Conservation (phyloP, 92 coral and sea anemone species). For the Muricea muricata region DNA sequence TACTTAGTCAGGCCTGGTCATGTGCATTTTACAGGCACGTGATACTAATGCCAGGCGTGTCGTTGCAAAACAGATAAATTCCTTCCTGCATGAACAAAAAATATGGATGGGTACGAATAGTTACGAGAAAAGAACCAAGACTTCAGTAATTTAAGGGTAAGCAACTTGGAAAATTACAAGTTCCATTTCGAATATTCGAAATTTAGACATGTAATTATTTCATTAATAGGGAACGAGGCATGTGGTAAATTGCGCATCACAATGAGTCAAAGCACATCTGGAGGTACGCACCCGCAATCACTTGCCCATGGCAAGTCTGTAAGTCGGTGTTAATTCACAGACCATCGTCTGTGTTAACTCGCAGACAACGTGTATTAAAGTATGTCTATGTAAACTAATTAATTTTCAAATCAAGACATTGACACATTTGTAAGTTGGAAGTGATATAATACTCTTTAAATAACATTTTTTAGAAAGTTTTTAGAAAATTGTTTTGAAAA, state of each 20-base stretch:
- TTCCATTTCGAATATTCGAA: background rate
- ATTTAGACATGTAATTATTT: background rate
- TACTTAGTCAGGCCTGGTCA: background rate
- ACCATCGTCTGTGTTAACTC: background rate
- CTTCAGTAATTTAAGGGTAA: background rate
- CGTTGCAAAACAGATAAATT: background rate
- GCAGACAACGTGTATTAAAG: background rate
- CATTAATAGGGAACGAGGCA: background rate
- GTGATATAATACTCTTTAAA: no score
- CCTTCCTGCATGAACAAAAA: background rate
- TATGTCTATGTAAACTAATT: background rate
- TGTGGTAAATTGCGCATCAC: background rate
- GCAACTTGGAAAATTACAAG: background rate
- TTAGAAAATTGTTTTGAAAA: no score
- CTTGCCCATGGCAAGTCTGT: background rate
- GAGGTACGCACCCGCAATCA: background rate
- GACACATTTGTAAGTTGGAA: no score
- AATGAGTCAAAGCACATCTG: background rate
- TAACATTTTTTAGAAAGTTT: no score
- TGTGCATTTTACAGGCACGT: background rate
- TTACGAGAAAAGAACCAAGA: background rate
- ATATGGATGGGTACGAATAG: background rate
- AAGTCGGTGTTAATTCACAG: background rate
- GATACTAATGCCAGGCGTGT: background rate
- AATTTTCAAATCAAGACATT: no score